These are phyloP conservation scores for Globodera rostochiensis DNA, from an alignment of 1,140 invertebrate species.

Conservation along the genomic window DNA sequence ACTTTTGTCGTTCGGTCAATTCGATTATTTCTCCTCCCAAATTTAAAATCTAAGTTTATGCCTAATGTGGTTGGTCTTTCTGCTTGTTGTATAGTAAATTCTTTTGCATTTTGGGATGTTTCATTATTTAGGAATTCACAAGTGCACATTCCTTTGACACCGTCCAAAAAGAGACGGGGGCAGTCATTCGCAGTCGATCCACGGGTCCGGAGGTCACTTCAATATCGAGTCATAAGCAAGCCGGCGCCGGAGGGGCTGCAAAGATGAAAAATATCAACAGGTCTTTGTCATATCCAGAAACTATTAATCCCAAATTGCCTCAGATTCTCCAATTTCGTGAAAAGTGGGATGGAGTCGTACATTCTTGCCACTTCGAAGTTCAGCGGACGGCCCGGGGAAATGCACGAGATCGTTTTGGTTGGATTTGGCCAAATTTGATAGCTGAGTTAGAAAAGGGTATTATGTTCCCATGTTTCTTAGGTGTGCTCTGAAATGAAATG, in stretches of 20 bases:
- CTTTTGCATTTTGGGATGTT: conserved; percentile 11
- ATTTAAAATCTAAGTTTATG: conserved; percentile 13
- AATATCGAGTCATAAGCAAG: conserved; percentile 24
- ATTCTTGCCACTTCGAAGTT: conserved; percentile 79
- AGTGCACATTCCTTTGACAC: conserved; percentile 12
- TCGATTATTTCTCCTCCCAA: not conserved
- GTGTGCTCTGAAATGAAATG: conserved; percentile 73
- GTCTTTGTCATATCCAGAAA: conserved; percentile 24
- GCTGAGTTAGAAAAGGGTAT: not conserved
- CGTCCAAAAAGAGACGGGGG: not conserved
- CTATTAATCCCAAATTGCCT: conserved; percentile 13
- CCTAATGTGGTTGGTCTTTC: conserved; percentile 11
- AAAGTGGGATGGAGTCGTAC: conserved; percentile 86
- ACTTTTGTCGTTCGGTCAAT: conserved; percentile 8
- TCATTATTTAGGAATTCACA: conserved; percentile 30
- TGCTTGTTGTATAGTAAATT: conserved; percentile 11
- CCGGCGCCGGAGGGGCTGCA: conserved; percentile 33
- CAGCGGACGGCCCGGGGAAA: conserved; percentile 76
- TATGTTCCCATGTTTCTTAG: conserved; percentile 2
- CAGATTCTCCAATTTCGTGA: conserved; percentile 88
- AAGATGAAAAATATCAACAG: conserved; percentile 57
- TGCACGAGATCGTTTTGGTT: conserved; percentile 75
- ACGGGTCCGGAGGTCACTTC: conserved; percentile 52
- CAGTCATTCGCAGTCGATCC: conserved; percentile 46
- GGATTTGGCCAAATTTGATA: conserved; percentile 6